Base-by-base conservation (phyloP, 1,140 invertebrate species). In the Procambarus virginalis region DNA sequence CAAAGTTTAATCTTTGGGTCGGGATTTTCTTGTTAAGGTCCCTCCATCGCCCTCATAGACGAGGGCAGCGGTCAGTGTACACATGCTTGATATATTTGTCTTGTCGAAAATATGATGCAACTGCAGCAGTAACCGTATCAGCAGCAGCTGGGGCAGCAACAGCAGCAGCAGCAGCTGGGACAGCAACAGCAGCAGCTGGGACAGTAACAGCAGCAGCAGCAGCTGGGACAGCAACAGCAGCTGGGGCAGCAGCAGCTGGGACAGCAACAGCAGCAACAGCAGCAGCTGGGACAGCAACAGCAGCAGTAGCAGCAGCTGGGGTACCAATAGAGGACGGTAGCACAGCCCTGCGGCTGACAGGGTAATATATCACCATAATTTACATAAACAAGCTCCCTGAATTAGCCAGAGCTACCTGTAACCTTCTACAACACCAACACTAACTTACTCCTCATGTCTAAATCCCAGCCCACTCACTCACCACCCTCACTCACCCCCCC, bases 311-410 rank as follows among this genome's bases (percentile, higher is more conserved):
- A 70, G 22, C 68, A 34, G 3, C 22, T 6, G 51, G 68, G 10
- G n/a, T n/a, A 73, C 5, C 68, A 73, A 73, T 73, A 73, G 34
- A 73, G 68, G 68, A 20, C n/a, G 2, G 64, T 4, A 68, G 20
- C 12, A 68, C 14, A 14, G 10, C 68, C 68, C 34, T 73, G 14
- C n/a, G n/a, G 8, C 60, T 8, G 68, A 73, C 68, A 73, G 68
- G n/a, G n/a, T n/a, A 34, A 34, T 73, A 10, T 73, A 73, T 73
- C 68, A 73, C 68, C 68, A 73, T n/a, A 73, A 73, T 73, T 73
- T 73, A 73, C 68, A 73, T 73, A 73, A 73, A 73, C 68, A 73
- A 73, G 68, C n/a, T 73, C n/a, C 68, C n/a, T 73, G n/a, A 73
- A 73, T 73, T 73, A 73, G 68, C 4, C 68, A 34, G 68, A 34